Base-by-base conservation (phyloP, 2,797 vertebrate genomes). In the Pangasius sanitwongsei region DNA sequence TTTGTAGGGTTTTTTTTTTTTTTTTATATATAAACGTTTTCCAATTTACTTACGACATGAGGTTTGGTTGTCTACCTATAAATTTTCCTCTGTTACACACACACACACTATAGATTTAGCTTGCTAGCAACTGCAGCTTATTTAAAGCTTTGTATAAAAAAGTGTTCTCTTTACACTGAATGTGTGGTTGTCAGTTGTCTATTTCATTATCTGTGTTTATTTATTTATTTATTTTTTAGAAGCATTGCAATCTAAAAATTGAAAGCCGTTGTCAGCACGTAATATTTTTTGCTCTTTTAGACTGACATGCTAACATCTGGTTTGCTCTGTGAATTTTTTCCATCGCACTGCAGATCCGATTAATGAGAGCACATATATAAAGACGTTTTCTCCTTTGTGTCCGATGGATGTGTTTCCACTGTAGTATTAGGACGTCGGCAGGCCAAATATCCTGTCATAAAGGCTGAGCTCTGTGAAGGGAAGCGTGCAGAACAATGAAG, bases 381-480 rank as follows among this genome's bases (percentile, higher is more conserved):
- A 57, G 31, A 25, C 0, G 25, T 16, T 83, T 59, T 63, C 23
- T 83, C 57, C 57, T 63, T 83, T 82, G 55, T 61, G 34, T 63
- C 81, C 0, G 57, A 41, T 3, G 3, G 37, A 61, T 15, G 18
- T 6, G 25, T 83, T 83, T 83, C 81, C 81, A 61, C 55, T 61
- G 80, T 41, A 59, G 1, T 3, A 37, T 63, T 18, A 28, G 59
- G 59, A 83, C 13, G 34, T 28, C 8, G 34, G 57, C 34, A 20
- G 3, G 25, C 50, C 50, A 80, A 25, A 80, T 77, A 74, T 83
- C 81, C 81, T 63, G 81, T 83, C 37, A n/a, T 83, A 83, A 83
- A 83, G 12, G 1, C 7, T 7, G 81, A 8, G 37, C 37, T 83
- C 37, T 83, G 81, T 48, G 34, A 83, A 83, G 57, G 81, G 59